Conservation (phyloP, 2,113 vertebrate genomes). For the Cinclus cinclus region DNA sequence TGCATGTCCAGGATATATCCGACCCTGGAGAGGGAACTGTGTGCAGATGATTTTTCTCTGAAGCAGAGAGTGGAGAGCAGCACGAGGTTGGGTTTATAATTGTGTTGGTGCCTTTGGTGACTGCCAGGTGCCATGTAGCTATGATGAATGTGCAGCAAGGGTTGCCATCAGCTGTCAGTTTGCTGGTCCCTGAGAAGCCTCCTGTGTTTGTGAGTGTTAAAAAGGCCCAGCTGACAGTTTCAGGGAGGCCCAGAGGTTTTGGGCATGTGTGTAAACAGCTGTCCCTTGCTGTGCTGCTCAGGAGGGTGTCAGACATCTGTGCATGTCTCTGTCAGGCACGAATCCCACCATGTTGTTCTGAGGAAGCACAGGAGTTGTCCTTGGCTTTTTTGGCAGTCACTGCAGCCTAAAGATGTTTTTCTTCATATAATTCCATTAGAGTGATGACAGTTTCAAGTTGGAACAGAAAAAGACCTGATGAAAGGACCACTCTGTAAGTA, state of each 20-base stretch:
- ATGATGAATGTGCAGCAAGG: background rate
- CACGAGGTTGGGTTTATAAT: background rate
- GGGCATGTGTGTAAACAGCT: background rate
- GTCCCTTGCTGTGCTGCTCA: background rate
- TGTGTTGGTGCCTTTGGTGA: rapidly evolving
- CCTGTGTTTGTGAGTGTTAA: background rate
- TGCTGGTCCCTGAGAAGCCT: background rate
- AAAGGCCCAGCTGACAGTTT: background rate
- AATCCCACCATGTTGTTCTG: background rate
- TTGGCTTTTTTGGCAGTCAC: slow-evolving; percentile 49
- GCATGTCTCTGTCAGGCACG: background rate
- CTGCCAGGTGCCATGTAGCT: rapidly evolving
- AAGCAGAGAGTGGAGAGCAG: background rate
- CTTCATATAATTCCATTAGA: slow-evolving; percentile 54
- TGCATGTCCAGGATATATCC: background rate
- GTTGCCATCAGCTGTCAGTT: background rate
- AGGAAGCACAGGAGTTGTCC: background rate
- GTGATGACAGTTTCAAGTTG: slow-evolving; percentile 61
- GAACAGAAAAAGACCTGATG: slow-evolving; percentile 51
- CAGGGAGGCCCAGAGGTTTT: background rate
- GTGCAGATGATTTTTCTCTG: background rate
- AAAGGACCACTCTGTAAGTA: slow-evolving; percentile 36
- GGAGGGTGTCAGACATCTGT: background rate
- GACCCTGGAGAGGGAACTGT: background rate
- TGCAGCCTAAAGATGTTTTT: slow-evolving; percentile 17